Evolutionary conservation across 2,113 vertebrate genomes (phyloP).

Genomic region (Pseudonaja textilis): DNA sequence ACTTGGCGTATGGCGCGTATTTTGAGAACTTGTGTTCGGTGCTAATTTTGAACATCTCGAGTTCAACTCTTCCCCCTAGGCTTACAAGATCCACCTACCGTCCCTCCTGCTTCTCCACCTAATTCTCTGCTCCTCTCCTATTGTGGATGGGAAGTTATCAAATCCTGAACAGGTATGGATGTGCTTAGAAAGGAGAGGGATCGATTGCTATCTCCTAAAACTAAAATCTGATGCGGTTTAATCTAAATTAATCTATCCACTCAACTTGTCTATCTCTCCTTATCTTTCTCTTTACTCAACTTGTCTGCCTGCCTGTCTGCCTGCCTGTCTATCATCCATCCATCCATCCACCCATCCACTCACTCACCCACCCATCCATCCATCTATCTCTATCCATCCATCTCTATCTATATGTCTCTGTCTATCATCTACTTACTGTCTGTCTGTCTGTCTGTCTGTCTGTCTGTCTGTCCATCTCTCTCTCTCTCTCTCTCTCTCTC

Average conservation of each 20-base stretch:
- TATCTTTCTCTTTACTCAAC: background rate
- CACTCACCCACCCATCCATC: no score
- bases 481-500: no score
- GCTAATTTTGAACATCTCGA: background rate
- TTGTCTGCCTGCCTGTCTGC: background rate
- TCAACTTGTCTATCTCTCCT: background rate
- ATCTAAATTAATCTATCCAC: background rate
- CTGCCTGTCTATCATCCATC: background rate
- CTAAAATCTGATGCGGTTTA: background rate
- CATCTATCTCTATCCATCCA: no score
- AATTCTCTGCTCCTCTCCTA: background rate
- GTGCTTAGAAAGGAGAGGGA: background rate
- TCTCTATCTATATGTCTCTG: no score
- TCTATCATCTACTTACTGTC: no score
- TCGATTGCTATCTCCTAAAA: background rate
- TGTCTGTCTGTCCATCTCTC: no score
- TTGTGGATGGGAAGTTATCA: background rate
- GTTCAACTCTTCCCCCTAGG: background rate
- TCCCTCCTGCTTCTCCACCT: background rate
- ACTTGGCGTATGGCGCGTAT: background rate
- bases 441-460: no score
- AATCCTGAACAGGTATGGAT: background rate
- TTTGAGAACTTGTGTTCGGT: background rate
- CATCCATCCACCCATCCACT: no score
- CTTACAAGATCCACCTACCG: background rate